Evolutionary conservation across 2,888 invertebrate genomes (phyloP), one percentile per base, ranked within the genome.

Genomic region (Drosophila infuscata): DNA sequence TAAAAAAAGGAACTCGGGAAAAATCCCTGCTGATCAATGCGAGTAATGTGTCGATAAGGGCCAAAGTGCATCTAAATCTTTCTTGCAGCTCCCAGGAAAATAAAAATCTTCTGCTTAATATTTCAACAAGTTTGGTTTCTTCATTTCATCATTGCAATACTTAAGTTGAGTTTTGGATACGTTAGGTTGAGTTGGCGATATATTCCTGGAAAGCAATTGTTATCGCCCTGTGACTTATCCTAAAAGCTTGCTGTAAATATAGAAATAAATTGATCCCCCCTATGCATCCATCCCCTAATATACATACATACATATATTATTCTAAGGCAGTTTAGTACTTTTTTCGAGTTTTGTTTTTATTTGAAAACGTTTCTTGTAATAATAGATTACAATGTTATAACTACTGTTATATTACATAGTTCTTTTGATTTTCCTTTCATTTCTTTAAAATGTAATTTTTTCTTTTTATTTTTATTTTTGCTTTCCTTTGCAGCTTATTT

Each of bases 291-390:
- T 25, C 25, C 25, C 25, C 25, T 25, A 25, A 25, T 25, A 25
- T 25, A n/a, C n/a, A n/a, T n/a, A n/a, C n/a, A n/a, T n/a, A n/a
- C n/a, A 41, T 41, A n/a, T 38, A 11, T 12, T 6, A 20, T 12
- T 12, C 20, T 3, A 12, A 20, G 12, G 17, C 7, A 25, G n/a
- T 41, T 49, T 35, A 51, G 32, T 29, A 20, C 20, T 30, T 68
- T 68, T 68, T 12, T 58, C 46, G 52, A 29, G n/a, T 15, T 52
- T 36, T 59, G 52, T 54, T 54, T 70, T 69, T 71, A 64, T 70
- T 70, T 71, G 70, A 70, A 70, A 71, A 70, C 70, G 36, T 52
- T 38, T 63, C 36, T 53, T 53, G 60, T 67, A 53, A 68, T 70
- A 70, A 53, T 63, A 58, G 61, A 61, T 70, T 61, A 70, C 69